phyloP scores from a whole-genome alignment of 2,113 vertebrate species.

The Boleophthalmus pectinirostris region DNA sequence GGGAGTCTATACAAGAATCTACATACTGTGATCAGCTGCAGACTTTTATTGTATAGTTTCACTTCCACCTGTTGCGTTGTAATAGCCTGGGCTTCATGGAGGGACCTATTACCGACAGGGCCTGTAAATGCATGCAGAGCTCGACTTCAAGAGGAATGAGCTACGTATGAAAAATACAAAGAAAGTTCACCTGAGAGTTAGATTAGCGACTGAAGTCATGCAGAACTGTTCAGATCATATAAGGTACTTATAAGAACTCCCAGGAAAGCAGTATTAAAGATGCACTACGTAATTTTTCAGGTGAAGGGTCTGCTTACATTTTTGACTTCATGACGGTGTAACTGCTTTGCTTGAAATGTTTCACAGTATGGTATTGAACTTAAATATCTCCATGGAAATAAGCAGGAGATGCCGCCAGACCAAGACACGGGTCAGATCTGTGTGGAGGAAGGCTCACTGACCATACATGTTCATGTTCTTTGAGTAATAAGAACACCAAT shows the following conservation, averaged over 20 bases:
- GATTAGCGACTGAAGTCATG: not conserved
- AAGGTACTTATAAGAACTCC: not conserved
- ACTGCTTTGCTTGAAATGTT: too few relatives aligned
- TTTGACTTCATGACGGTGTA: too few relatives aligned
- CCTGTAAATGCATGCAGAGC: slow-evolving; percentile 10
- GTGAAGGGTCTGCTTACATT: too few relatives aligned
- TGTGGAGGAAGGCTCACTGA: too few relatives aligned
- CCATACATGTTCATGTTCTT: too few relatives aligned
- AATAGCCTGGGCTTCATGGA: slow-evolving; percentile 21
- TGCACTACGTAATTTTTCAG: too few relatives aligned
- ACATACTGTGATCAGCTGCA: slow-evolving; percentile 19
- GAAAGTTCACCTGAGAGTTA: slow-evolving; percentile 9
- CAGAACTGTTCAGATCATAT: not conserved
- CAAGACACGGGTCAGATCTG: too few relatives aligned
- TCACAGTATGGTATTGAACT: too few relatives aligned
- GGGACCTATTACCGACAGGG: slow-evolving; percentile 30
- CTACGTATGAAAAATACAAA: slow-evolving; percentile 18
- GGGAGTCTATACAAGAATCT: slow-evolving; percentile 14
- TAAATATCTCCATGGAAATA: too few relatives aligned
- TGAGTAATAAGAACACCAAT: too few relatives aligned
- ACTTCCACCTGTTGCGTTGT: slow-evolving; percentile 31
- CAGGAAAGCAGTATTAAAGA: not conserved
- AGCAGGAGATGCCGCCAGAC: too few relatives aligned
- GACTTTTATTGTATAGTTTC: slow-evolving; percentile 21
- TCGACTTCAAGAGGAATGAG: slow-evolving; percentile 12